Conservation (phyloP, 2,797 vertebrate species). For the Martes flavigula region DNA sequence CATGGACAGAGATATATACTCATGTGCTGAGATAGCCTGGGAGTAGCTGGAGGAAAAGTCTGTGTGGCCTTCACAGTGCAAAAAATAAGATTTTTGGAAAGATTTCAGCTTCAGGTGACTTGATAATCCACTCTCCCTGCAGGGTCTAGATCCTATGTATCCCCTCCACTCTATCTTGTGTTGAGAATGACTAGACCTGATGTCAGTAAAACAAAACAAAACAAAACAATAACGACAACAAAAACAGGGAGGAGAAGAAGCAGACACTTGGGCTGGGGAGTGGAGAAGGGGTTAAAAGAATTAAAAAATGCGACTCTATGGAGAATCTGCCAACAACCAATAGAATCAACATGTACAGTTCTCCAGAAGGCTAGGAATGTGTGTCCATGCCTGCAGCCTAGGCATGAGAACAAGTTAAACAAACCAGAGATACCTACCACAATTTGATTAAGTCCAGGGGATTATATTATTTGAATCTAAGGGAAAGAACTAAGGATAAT, state of each 20-base stretch:
- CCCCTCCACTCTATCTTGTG: not conserved
- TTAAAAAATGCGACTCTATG: not conserved
- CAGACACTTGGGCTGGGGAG: not conserved
- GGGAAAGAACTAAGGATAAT: not conserved
- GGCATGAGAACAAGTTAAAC: not conserved
- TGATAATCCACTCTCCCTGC: not conserved
- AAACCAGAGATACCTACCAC: not conserved
- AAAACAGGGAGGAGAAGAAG: not conserved
- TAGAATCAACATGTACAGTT: not conserved
- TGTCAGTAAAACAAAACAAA: too few relatives aligned
- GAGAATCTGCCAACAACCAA: not conserved
- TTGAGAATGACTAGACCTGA: not conserved
- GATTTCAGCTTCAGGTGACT: not conserved
- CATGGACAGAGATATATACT: not conserved
- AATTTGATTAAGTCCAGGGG: not conserved
- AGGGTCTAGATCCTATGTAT: not conserved
- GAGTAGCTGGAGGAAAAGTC: not conserved
- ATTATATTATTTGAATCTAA: not conserved
- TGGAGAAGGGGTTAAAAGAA: not conserved
- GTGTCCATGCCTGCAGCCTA: not conserved
- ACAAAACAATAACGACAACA: too few relatives aligned
- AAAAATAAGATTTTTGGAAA: not conserved
- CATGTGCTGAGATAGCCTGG: not conserved
- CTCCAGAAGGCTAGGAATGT: not conserved
- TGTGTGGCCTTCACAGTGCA: not conserved